Conservation (phyloP, 1,140 invertebrate genomes). For the Neodiprion pinetum region DNA sequence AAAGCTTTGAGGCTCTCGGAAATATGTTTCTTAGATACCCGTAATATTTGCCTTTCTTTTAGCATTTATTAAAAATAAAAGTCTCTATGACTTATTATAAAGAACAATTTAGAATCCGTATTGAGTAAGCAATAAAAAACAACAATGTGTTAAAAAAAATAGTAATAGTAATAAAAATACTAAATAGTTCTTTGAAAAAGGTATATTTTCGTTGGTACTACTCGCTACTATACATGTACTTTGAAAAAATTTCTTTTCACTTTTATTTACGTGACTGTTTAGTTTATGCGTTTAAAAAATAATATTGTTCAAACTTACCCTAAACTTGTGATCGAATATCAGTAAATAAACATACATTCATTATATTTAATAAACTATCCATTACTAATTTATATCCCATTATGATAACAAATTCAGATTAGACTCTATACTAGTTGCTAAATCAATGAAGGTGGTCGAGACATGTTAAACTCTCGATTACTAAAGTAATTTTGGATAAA, state of each 20-base stretch:
- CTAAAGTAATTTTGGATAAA: too few species aligned
- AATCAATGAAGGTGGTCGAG: too few species aligned
- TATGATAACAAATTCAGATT: too few species aligned
- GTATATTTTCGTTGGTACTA: background rate
- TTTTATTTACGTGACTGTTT: conserved; percentile 5
- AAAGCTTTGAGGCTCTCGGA: too few species aligned
- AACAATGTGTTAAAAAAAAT: background rate
- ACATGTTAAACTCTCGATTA: too few species aligned
- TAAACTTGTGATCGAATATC: background rate
- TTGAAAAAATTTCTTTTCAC: background rate
- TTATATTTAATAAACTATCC: too few species aligned
- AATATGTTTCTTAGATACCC: too few species aligned
- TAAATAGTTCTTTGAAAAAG: conserved; percentile 4
- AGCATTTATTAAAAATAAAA: background rate
- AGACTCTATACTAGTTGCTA: too few species aligned
- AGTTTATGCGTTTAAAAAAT: background rate
- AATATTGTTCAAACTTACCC: background rate
- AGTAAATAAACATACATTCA: background rate
- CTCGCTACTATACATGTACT: background rate
- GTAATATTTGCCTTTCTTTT: background rate
- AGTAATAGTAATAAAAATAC: background rate
- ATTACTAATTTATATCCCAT: too few species aligned
- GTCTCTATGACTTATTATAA: background rate
- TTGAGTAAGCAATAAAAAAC: background rate
- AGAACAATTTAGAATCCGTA: background rate